These are phyloP conservation scores for Empidonax traillii DNA, from an alignment of 2,113 vertebrate species.

Conservation along the genomic window DNA sequence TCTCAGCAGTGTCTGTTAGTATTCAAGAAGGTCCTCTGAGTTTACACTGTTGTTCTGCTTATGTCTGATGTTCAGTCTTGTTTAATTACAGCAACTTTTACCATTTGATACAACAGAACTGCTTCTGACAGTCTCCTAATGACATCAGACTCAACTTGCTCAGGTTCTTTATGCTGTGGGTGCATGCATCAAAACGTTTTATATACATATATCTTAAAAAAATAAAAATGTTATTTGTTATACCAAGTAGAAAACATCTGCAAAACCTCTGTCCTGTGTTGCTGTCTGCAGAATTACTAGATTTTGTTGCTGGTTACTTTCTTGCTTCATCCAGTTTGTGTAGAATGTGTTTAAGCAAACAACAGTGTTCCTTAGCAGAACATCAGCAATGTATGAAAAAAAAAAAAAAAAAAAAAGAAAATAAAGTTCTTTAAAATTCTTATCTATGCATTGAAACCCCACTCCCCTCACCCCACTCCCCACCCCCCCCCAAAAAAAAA, in stretches of 20 bases:
- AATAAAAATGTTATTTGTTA: neutral
- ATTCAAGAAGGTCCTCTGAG: neutral
- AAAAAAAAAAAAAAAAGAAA: neutral
- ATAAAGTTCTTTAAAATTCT: neutral
- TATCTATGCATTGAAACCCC: neutral
- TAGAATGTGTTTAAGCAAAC: neutral
- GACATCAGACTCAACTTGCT: neutral
- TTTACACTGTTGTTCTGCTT: neutral
- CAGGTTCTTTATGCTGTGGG: neutral
- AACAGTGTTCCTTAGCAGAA: neutral
- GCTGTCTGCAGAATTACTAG: neutral
- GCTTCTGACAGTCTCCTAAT: neutral
- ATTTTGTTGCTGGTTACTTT: neutral
- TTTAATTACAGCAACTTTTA: neutral
- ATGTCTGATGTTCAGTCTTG: neutral
- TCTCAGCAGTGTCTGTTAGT: neutral
- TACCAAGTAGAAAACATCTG: neutral
- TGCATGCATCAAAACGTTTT: neutral
- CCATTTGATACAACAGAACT: neutral
- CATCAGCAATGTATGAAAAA: neutral
- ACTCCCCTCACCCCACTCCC: rapidly evolving
- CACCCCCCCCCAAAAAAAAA: no score
- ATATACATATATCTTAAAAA: neutral
- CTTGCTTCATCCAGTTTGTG: neutral
- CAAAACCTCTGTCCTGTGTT: neutral